Conservation (phyloP, 2,797 vertebrate genomes). For the Lepidocolaptes lacrymiger region DNA sequence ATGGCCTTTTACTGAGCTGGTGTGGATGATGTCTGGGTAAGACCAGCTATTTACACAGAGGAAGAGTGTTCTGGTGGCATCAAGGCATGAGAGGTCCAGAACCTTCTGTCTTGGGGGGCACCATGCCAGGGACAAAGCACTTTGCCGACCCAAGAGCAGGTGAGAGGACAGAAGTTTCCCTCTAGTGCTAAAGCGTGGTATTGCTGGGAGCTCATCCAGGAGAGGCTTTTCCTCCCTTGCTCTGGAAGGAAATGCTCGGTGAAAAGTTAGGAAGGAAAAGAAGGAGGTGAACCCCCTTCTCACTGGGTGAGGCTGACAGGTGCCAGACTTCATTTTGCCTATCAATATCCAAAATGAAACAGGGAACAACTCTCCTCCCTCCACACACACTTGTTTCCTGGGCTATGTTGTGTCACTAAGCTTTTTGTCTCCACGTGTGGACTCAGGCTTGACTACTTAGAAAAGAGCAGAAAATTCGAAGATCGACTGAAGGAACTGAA, state of each 20-base stretch:
- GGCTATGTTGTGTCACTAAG: not conserved
- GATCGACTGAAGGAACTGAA: constrained; percentile 92
- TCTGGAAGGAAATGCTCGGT: not conserved
- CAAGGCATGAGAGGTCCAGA: not conserved
- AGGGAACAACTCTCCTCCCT: not conserved
- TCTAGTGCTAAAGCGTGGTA: not conserved
- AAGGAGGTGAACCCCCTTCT: not conserved
- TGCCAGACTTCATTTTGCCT: not conserved
- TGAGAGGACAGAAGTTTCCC: not conserved
- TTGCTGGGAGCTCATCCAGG: not conserved
- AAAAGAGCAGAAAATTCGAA: constrained; percentile 93
- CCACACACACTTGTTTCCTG: not conserved
- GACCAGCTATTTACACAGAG: not conserved
- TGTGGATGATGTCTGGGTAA: not conserved
- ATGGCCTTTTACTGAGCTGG: not conserved
- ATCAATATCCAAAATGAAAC: not conserved
- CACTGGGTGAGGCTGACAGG: not conserved
- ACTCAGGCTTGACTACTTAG: constrained; percentile 89
- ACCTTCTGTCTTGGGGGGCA: not conserved
- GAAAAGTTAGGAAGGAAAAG: not conserved
- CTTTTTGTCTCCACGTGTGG: not conserved
- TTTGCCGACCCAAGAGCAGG: not conserved
- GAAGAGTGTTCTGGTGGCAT: not conserved
- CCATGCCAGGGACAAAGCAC: not conserved
- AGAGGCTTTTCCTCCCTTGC: not conserved